Evolutionary conservation across 1,140 invertebrate genomes (phyloP).

Genomic region (Aradophagus sp.): DNA sequence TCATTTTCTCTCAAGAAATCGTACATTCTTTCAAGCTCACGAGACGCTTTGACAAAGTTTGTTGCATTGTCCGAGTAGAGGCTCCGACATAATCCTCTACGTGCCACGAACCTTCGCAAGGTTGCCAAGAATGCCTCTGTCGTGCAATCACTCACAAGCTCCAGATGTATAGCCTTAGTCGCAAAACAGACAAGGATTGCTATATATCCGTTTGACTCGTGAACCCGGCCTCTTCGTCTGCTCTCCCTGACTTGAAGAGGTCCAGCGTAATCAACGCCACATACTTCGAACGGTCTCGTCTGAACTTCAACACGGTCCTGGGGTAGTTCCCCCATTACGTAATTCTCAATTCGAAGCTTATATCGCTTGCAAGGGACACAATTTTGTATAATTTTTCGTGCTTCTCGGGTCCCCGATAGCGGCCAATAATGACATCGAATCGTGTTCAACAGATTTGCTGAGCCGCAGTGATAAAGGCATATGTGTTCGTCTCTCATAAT

Average conservation of each 20-base stretch:
- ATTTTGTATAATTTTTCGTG: not conserved
- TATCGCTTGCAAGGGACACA: not conserved
- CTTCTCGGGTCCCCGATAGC: not conserved
- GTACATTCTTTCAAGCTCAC: not conserved
- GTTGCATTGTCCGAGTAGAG: conserved; percentile 55
- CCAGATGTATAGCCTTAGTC: conserved; percentile 53
- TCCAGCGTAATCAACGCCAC: conserved; percentile 63
- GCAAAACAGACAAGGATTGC: conserved; percentile 48
- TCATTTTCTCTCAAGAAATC: not conserved
- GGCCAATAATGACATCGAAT: conserved; percentile 5
- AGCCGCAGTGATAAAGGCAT: not conserved
- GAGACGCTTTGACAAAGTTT: not conserved
- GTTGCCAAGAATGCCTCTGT: conserved; percentile 52
- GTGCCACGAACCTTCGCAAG: conserved; percentile 52
- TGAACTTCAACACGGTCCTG: not conserved
- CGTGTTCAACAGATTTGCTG: not conserved
- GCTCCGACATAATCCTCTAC: conserved; percentile 36
- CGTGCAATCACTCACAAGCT: conserved; percentile 47
- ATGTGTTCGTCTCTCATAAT: conserved; percentile 4
- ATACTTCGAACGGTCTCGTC: conserved; percentile 53
- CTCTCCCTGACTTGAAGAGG: conserved; percentile 44
- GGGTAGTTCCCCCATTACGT: conserved; percentile 1
- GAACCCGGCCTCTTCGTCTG: conserved; percentile 40
- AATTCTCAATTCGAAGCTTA: not conserved
- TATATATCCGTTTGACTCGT: conserved; percentile 42